Evolutionary conservation across 2,113 vertebrate genomes (phyloP).

Genomic region (Tupaia tana): DNA sequence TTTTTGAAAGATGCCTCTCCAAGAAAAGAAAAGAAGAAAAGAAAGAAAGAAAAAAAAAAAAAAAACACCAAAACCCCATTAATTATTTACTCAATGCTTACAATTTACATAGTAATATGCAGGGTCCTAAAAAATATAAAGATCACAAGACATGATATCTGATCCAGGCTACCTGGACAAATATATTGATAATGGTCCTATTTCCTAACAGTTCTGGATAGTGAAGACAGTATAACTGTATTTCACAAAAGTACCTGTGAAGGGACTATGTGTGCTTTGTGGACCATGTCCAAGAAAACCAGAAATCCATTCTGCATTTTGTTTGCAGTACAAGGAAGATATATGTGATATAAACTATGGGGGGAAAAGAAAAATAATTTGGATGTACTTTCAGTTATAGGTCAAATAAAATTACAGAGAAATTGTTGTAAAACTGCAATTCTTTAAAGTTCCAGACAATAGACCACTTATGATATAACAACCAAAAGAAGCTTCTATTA

Average conservation of each 20-base stretch:
- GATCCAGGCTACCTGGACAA: slow-evolving; percentile 27
- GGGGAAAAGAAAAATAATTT: not conserved
- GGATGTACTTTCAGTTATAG: slow-evolving; percentile 54
- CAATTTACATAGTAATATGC: slow-evolving; percentile 16
- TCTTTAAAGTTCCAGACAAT: not conserved
- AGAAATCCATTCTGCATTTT: slow-evolving; percentile 57
- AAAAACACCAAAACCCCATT: not conserved
- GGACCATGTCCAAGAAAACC: slow-evolving; percentile 40
- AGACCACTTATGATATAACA: slow-evolving; percentile 11
- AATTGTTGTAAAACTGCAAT: slow-evolving; percentile 50
- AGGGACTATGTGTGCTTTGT: slow-evolving; percentile 33
- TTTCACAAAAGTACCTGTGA: slow-evolving; percentile 2
- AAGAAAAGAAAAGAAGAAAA: not conserved
- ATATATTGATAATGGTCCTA: not conserved
- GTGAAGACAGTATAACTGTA: slow-evolving; percentile 41
- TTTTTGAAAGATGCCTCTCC: not conserved
- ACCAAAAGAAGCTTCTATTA: slow-evolving; percentile 44
- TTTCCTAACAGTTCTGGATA: slow-evolving; percentile 54
- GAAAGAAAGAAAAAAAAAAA: not conserved
- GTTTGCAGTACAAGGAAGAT: slow-evolving; percentile 45
- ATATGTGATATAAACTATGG: slow-evolving; percentile 38
- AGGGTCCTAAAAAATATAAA: slow-evolving; percentile 48
- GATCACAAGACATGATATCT: slow-evolving; percentile 9
- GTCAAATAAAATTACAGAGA: slow-evolving; percentile 55
- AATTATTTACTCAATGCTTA: slow-evolving; percentile 53